Percentiles rank a stretch among this genome's conserved stretches.
Evolutionary conservation across 2,113 vertebrate species (phyloP).

Genomic region (Eublepharis macularius): DNA sequence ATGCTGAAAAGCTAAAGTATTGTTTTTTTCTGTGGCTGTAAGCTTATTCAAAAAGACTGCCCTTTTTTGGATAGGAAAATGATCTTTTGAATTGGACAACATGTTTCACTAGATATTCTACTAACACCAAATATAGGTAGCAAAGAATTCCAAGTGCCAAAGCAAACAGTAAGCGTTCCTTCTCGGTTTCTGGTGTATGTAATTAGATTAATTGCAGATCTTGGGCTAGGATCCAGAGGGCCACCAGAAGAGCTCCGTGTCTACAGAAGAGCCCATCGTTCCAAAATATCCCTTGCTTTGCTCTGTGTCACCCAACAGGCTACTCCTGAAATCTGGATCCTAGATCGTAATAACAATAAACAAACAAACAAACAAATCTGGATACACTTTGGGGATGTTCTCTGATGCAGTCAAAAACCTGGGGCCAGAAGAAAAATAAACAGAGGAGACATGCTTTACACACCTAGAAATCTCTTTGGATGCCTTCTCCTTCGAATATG

Average conservation of each 20-base stretch:
- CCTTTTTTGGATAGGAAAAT: conserved; percentile 77
- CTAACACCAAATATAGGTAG: conserved; percentile 13
- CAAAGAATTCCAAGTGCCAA: conserved; percentile 43
- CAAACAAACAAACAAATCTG: no score
- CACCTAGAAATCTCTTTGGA: background rate
- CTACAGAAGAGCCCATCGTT: background rate
- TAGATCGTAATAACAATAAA: no score
- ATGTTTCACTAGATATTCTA: conserved; percentile 39
- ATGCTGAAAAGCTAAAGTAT: conserved; percentile 18
- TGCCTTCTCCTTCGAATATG: background rate
- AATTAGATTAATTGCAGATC: background rate
- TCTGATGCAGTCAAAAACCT: background rate
- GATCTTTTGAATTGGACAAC: conserved; percentile 50
- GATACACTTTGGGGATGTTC: background rate
- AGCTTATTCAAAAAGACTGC: conserved; percentile 35
- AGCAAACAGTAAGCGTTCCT: conserved; percentile 53
- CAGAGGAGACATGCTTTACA: no score
- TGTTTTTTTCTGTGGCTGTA: conserved; percentile 27
- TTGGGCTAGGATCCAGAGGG: background rate
- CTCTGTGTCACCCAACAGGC: background rate
- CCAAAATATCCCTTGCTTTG: background rate
- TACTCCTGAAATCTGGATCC: background rate
- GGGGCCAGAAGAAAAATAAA: no score
- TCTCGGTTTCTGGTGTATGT: background rate
- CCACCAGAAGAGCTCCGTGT: background rate